phyloP scores from a whole-genome alignment of 2,888 invertebrate genomes.

The Melieria crassipennis region DNA sequence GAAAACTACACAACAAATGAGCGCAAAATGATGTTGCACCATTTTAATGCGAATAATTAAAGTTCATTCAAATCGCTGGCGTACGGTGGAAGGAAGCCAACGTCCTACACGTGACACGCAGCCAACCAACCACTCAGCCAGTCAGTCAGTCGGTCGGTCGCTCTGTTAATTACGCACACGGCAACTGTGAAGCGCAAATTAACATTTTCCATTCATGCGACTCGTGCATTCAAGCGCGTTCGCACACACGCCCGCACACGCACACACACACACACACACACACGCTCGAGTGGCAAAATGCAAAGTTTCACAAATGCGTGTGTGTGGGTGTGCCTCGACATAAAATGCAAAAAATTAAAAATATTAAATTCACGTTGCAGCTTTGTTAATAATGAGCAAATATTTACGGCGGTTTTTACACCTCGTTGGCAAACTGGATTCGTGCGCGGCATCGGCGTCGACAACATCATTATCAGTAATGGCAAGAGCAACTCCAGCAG shows the following conservation, averaged over 20 bases:
- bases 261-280: conserved; percentile 35
- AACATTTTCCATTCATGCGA: conserved; percentile 28
- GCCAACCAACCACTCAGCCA: conserved; percentile 14
- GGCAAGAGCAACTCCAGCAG: background rate
- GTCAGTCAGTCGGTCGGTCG: background rate
- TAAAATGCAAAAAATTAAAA: conserved; percentile 37
- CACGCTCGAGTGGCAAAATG: conserved; percentile 6
- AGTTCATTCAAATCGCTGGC: conserved; percentile 28
- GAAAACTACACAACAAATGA: conserved; percentile 19
- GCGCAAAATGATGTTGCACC: conserved; percentile 25
- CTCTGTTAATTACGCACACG: conserved; percentile 26
- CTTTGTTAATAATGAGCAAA: background rate
- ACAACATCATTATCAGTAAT: conserved; percentile 1
- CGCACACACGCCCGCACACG: conserved; percentile 48
- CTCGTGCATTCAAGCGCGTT: conserved; percentile 25
- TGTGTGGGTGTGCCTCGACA: conserved; percentile 18
- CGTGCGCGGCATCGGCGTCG: background rate
- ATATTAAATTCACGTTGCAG: conserved; percentile 34
- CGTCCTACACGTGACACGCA: conserved; percentile 7
- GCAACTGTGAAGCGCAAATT: conserved; percentile 23
- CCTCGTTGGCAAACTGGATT: background rate
- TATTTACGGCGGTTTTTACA: conserved; percentile 12
- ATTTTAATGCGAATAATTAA: conserved; percentile 32
- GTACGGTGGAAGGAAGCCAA: conserved; percentile 20
- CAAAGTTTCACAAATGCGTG: conserved; percentile 42